Percentiles rank a stretch among this genome's conserved stretches.
Conservation (phyloP, 2,113 vertebrate genomes). For the Ramphastos sulfuratus region DNA sequence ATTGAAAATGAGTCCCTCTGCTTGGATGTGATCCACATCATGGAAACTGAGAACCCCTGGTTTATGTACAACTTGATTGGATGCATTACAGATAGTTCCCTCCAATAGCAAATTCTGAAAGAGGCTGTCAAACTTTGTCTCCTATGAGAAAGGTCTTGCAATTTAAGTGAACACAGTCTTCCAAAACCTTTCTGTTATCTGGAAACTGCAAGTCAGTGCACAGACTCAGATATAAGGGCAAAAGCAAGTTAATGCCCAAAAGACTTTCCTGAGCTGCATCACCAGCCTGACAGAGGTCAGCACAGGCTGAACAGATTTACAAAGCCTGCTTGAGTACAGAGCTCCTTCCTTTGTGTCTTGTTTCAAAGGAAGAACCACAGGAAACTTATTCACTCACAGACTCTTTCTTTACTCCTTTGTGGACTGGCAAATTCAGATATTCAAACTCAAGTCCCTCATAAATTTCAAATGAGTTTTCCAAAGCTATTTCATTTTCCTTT, state of each 20-base stretch:
- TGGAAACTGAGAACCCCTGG: neutral
- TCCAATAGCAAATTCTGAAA: neutral
- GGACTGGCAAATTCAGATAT: constrained; percentile 9
- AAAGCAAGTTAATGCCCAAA: neutral
- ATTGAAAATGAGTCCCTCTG: neutral
- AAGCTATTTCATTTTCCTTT: neutral
- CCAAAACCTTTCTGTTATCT: neutral
- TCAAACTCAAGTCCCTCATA: constrained; percentile 27
- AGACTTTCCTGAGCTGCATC: neutral
- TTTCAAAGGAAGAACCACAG: constrained; percentile 17
- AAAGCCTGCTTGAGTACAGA: neutral
- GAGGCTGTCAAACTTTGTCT: neutral
- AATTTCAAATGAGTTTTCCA: neutral
- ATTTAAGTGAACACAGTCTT: neutral
- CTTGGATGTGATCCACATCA: neutral
- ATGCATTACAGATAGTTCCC: neutral
- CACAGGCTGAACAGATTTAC: neutral
- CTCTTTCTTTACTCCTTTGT: constrained; percentile 11
- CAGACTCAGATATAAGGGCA: neutral
- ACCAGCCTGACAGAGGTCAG: neutral
- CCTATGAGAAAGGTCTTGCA: neutral
- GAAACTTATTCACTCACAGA: neutral
- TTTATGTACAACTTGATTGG: neutral
- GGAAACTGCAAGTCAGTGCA: neutral
- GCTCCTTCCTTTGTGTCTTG: neutral